Percentiles rank a stretch among this genome's conserved stretches.
Conservation (phyloP, 2,888 invertebrate genomes). For the Drosophila paramelanica region DNA sequence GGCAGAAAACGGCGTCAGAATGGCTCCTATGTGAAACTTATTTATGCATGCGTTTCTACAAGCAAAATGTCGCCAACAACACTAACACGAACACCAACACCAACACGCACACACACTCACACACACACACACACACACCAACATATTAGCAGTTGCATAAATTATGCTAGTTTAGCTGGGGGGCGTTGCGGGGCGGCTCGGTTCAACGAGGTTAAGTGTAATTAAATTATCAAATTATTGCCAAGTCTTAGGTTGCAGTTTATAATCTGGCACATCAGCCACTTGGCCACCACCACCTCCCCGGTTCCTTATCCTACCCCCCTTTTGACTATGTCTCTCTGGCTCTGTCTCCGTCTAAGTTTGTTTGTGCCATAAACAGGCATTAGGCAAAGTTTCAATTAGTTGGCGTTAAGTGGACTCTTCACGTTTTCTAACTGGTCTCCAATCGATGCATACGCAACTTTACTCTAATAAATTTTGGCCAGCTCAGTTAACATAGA, state of each 20-base stretch:
- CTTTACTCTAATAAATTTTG: constrained; percentile 29
- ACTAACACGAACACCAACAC: constrained; percentile 41
- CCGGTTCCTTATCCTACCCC: neutral
- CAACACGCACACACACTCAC: constrained; percentile 16
- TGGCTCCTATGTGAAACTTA: constrained; percentile 61
- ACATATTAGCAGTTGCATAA: constrained; percentile 67
- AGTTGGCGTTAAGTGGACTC: constrained; percentile 65
- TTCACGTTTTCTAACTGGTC: constrained; percentile 11
- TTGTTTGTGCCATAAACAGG: constrained; percentile 62
- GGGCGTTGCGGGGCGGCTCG: constrained; percentile 13
- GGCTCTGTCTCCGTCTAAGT: constrained; percentile 1
- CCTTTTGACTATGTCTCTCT: neutral
- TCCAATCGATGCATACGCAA: constrained; percentile 24
- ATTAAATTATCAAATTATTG: constrained; percentile 80
- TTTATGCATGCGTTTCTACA: constrained; percentile 76
- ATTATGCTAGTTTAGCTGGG: constrained; percentile 55
- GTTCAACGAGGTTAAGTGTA: constrained; percentile 79
- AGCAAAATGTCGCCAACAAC: constrained; percentile 62
- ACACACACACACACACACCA: constrained; percentile 21
- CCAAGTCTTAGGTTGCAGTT: constrained; percentile 81
- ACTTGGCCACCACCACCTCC: constrained; percentile 5
- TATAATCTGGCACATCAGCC: constrained; percentile 67
- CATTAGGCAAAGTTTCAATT: constrained; percentile 73
- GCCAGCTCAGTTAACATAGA: neutral
- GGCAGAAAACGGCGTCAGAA: constrained; percentile 19